phyloP scores from a whole-genome alignment of 1,140 invertebrate species.

The roundworm (Caenorhabditis elegans) region DNA sequence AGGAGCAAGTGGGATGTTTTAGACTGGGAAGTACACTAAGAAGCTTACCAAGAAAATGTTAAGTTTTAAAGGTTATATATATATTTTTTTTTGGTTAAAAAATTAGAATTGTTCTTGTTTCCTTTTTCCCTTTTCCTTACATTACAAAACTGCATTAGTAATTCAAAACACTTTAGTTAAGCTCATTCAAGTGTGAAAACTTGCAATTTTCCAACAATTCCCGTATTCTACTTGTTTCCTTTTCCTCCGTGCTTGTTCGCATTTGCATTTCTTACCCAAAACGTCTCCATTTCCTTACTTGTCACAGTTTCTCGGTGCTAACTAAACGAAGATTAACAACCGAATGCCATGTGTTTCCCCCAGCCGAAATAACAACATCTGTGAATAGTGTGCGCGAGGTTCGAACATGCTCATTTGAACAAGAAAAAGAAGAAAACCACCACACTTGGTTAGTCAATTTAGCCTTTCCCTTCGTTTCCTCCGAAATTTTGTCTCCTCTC shows the following conservation, averaged over 20 bases:
- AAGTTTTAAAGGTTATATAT: no score
- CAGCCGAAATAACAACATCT: constrained; percentile 1
- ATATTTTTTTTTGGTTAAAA: no score
- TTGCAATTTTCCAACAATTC: no score
- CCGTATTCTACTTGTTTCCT: no score
- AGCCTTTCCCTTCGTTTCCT: not conserved
- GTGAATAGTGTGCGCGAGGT: not conserved
- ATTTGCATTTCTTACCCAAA: no score
- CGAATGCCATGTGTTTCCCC: not conserved
- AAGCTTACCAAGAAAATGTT: no score
- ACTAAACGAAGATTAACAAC: not conserved
- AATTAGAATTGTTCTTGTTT: no score
- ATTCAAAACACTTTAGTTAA: no score
- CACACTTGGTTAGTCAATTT: constrained; percentile 31
- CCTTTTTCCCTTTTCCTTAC: no score
- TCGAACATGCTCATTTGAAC: constrained; percentile 8
- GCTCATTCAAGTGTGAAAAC: not conserved
- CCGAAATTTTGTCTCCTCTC: not conserved
- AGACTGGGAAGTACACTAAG: no score
- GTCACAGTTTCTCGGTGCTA: not conserved
- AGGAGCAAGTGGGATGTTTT: not conserved
- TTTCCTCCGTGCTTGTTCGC: no score
- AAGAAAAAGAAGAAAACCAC: constrained; percentile 8
- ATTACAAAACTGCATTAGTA: no score
- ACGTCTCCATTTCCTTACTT: not conserved